Conservation (phyloP, 2,113 vertebrate genomes). For the Heteronetta atricapilla region DNA sequence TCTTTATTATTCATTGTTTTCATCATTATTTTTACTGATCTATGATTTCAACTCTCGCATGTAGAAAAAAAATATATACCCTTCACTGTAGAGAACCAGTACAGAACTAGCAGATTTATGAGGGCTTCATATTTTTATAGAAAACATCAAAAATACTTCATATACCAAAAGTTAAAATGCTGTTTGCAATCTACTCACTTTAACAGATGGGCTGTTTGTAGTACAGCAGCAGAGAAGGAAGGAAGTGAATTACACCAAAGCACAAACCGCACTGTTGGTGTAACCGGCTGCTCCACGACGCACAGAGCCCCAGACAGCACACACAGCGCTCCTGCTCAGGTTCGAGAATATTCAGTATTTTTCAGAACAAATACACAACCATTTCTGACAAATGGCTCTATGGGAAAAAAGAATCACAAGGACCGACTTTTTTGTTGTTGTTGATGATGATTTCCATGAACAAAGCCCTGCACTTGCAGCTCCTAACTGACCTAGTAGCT, state of each 20-base stretch:
- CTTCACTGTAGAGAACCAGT: neutral
- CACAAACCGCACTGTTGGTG: neutral
- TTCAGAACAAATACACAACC: neutral
- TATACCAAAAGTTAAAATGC: neutral
- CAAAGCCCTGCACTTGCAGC: neutral
- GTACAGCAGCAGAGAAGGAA: neutral
- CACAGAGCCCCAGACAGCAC: neutral
- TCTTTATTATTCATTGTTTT: neutral
- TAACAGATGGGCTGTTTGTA: neutral
- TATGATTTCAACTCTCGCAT: neutral
- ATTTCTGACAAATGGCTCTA: neutral
- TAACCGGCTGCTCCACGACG: accelerated
- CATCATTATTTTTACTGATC: neutral
- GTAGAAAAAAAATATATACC: neutral
- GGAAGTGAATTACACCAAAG: neutral
- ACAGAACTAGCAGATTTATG: neutral
- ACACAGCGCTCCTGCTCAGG: neutral
- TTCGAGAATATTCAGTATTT: neutral
- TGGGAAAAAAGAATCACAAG: neutral
- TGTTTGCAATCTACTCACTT: neutral
- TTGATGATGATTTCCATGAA: neutral
- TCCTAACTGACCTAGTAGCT: neutral
- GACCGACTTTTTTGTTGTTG: neutral
- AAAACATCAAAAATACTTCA: neutral
- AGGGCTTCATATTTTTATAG: neutral